Evolutionary conservation across 1,140 invertebrate species (phyloP).

Genomic region (Lanistes nyassanus): DNA sequence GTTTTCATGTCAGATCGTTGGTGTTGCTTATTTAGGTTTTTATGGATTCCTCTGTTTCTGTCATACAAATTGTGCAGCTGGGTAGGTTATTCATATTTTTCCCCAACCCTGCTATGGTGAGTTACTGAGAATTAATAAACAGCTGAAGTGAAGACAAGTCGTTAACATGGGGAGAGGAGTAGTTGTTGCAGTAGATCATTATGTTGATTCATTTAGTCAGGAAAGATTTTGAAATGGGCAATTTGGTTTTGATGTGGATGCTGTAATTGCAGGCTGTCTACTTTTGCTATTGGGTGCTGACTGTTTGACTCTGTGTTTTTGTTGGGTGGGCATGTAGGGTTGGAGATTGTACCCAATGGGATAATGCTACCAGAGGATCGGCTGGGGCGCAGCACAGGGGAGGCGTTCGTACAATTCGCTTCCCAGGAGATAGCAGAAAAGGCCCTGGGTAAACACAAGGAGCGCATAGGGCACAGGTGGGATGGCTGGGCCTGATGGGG

Average conservation of each 20-base stretch:
- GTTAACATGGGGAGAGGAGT: too few species aligned
- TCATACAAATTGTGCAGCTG: too few species aligned
- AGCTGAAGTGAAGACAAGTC: too few species aligned
- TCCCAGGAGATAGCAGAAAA: slow-evolving; percentile 94
- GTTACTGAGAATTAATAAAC: too few species aligned
- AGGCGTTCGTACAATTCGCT: slow-evolving; percentile 97
- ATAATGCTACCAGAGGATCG: slow-evolving; percentile 94
- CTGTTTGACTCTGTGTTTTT: slow-evolving; percentile 17
- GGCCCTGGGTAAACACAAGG: slow-evolving; percentile 96
- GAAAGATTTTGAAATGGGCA: not conserved
- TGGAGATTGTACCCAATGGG: slow-evolving; percentile 95
- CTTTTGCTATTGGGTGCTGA: slow-evolving; percentile 20
- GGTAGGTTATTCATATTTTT: too few species aligned
- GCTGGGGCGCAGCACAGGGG: slow-evolving; percentile 94
- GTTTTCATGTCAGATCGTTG: too few species aligned
- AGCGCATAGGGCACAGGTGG: slow-evolving; percentile 99
- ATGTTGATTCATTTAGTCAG: too few species aligned
- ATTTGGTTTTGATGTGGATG: slow-evolving; percentile 24
- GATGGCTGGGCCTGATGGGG: slow-evolving; percentile 60
- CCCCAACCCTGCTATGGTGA: too few species aligned
- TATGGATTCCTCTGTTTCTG: too few species aligned
- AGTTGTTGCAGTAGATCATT: too few species aligned
- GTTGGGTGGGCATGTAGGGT: slow-evolving; percentile 73
- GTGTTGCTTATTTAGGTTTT: too few species aligned
- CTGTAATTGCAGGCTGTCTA: slow-evolving; percentile 23